Percentiles rank a stretch among this genome's conserved stretches.
These are phyloP conservation scores for Takifugu ocellatus DNA, from an alignment of 2,797 vertebrate genomes.

Conservation along the genomic window DNA sequence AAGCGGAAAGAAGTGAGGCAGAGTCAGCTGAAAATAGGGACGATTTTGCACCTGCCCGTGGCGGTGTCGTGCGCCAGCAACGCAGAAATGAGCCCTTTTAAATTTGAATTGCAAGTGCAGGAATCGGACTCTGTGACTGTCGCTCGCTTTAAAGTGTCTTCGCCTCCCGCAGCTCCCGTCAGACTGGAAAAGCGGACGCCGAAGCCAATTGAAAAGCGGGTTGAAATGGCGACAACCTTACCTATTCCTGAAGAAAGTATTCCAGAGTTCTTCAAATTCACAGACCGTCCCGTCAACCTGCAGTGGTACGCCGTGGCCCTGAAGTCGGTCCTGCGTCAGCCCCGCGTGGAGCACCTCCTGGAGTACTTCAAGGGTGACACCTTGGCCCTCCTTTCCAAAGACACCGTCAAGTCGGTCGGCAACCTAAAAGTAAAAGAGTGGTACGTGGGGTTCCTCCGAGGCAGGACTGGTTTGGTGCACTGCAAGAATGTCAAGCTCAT, in stretches of 20 bases:
- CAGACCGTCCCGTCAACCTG: slow-evolving; percentile 77
- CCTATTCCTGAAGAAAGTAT: slow-evolving; percentile 72
- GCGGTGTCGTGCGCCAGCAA: slow-evolving; percentile 75
- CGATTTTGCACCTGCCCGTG: slow-evolving; percentile 81
- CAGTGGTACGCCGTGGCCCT: slow-evolving; percentile 85
- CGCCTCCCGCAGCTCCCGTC: slow-evolving; percentile 82
- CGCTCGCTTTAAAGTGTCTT: slow-evolving; percentile 78
- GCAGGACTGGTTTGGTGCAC: slow-evolving; percentile 87
- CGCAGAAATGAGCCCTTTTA: slow-evolving; percentile 80
- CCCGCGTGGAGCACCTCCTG: slow-evolving; percentile 88
- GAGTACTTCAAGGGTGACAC: slow-evolving; percentile 98
- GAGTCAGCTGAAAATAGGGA: slow-evolving; percentile 80
- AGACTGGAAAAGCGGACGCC: slow-evolving; percentile 65
- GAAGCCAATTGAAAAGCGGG: slow-evolving; percentile 62
- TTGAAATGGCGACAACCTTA: slow-evolving; percentile 62
- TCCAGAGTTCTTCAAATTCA: slow-evolving; percentile 81
- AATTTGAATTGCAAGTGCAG: slow-evolving; percentile 78
- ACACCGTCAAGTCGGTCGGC: slow-evolving; percentile 87
- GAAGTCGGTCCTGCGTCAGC: slow-evolving; percentile 90
- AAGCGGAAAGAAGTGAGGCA: slow-evolving; percentile 80
- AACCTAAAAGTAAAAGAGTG: slow-evolving; percentile 93
- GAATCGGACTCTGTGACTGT: slow-evolving; percentile 62
- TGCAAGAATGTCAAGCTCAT: slow-evolving; percentile 93
- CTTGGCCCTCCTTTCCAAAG: slow-evolving; percentile 86
- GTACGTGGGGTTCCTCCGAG: slow-evolving; percentile 90